Percentiles rank a stretch among this genome's conserved stretches.
Evolutionary conservation across 2,797 vertebrate species (phyloP).

Genomic region (Mustela erminea): DNA sequence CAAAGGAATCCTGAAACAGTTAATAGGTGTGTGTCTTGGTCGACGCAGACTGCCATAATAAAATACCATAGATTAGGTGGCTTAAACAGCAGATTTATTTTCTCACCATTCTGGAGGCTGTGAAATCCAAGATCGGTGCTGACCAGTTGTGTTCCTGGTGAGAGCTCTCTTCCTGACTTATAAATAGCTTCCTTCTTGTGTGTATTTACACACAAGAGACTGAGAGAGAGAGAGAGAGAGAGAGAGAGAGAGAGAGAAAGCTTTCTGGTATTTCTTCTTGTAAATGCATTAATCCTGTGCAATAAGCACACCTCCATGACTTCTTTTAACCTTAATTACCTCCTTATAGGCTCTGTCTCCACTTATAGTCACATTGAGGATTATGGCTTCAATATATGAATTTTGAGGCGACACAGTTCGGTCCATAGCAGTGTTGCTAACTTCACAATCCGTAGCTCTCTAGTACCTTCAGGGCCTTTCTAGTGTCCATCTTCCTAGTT

Average conservation of each 20-base stretch:
- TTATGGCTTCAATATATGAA: not conserved
- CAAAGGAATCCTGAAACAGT: conserved; percentile 33
- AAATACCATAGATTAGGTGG: not conserved
- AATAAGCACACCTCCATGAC: not conserved
- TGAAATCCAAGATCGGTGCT: not conserved
- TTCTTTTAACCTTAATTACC: not conserved
- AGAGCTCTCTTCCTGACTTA: not conserved
- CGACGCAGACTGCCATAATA: not conserved
- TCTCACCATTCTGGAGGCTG: not conserved
- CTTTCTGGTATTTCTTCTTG: not conserved
- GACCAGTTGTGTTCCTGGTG: not conserved
- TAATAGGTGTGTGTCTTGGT: not conserved
- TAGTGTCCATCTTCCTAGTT: not conserved
- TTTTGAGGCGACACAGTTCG: not conserved
- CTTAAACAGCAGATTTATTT: conserved; percentile 24
- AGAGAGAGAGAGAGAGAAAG: not conserved
- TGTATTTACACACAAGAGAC: not conserved
- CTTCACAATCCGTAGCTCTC: not conserved
- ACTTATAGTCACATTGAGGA: not conserved
- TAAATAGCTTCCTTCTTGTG: not conserved
- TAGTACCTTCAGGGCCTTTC: not conserved
- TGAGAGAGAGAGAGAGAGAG: not conserved
- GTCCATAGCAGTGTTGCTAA: not conserved
- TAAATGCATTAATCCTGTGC: not conserved
- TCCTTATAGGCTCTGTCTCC: not conserved